Conservation (phyloP, 2,797 vertebrate genomes). For the Chiloscyllium punctatum region DNA sequence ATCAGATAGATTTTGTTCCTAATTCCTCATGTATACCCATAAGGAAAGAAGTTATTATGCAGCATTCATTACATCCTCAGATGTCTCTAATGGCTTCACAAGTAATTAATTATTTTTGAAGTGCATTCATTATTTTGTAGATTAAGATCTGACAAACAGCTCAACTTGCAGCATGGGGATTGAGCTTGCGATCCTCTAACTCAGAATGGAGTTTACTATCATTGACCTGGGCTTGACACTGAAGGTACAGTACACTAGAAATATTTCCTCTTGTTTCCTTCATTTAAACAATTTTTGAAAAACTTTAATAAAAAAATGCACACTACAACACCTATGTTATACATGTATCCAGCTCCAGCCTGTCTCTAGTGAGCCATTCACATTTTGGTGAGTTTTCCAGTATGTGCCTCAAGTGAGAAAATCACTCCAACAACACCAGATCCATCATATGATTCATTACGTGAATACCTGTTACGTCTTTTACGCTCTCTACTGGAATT, state of each 20-base stretch:
- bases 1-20: neutral
- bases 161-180: neutral
- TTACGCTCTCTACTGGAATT: conserved; percentile 72
- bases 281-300: neutral
- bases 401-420: neutral
- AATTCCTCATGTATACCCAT: neutral
- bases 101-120: neutral
- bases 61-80: neutral
- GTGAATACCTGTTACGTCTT: conserved; percentile 70
- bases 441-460: neutral
- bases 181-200: neutral
- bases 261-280: neutral
- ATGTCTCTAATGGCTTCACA: neutral
- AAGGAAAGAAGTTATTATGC: neutral
- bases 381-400: neutral
- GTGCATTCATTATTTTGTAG: neutral
- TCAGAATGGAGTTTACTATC: neutral
- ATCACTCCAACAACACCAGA: too few species aligned
- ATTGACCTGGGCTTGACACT: neutral
- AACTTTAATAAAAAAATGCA: neutral
- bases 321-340: neutral
- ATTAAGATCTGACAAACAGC: neutral
- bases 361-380: neutral
- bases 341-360: neutral
- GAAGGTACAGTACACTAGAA: neutral